Evolutionary conservation across 2,113 vertebrate species (phyloP).

Genomic region (Neotoma lepida): DNA sequence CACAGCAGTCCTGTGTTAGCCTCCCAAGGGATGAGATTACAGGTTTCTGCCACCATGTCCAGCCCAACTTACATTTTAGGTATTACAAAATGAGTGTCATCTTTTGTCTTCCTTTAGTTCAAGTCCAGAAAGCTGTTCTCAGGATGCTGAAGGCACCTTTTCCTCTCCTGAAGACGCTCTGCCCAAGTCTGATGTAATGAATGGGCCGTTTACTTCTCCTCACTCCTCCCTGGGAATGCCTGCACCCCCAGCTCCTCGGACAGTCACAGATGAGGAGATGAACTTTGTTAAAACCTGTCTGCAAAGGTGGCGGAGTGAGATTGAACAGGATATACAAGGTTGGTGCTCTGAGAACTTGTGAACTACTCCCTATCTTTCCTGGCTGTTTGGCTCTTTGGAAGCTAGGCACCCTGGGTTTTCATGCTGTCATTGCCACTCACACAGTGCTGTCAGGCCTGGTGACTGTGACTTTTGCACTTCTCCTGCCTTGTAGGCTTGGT

Average conservation of each 20-base stretch:
- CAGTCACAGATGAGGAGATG: conserved; percentile 90
- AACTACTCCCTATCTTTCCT: background rate
- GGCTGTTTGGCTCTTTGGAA: background rate
- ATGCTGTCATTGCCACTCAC: background rate
- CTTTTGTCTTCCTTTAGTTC: conserved; percentile 72
- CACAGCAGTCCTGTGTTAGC: background rate
- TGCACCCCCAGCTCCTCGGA: conserved; percentile 86
- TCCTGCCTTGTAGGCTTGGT: background rate
- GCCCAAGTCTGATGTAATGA: conserved; percentile 77
- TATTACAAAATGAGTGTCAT: background rate
- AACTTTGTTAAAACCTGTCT: conserved; percentile 90
- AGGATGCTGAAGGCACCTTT: conserved; percentile 74
- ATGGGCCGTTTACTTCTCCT: conserved; percentile 82
- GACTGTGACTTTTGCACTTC: background rate
- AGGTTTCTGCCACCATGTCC: background rate
- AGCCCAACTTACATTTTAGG: background rate
- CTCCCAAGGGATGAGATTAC: background rate
- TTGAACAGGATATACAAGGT: conserved; percentile 94
- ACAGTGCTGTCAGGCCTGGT: background rate
- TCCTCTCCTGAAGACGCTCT: conserved; percentile 58
- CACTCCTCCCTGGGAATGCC: conserved; percentile 77
- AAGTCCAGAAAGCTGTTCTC: conserved; percentile 61
- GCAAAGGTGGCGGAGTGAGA: conserved; percentile 94
- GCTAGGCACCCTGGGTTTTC: background rate
- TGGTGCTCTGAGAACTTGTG: background rate